These are phyloP conservation scores for Dendronephthya gigantea DNA, from an alignment of 64 coral and sea anemone species.

Conservation along the genomic window DNA sequence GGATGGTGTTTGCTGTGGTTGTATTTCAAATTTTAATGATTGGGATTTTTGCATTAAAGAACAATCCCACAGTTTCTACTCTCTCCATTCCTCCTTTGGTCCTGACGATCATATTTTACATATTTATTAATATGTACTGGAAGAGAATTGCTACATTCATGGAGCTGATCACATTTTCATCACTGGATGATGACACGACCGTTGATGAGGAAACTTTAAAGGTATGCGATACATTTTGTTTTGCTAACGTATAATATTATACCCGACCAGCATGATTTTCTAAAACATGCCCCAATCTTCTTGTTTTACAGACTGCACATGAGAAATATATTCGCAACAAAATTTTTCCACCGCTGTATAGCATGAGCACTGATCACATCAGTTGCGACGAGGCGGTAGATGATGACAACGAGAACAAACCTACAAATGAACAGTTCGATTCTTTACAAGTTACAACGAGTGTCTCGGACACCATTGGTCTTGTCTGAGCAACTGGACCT, in stretches of 20 bases:
- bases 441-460: neutral
- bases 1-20: neutral
- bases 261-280: too few relatives aligned
- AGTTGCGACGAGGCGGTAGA: neutral
- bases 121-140: slow-evolving; percentile 19
- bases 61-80: neutral
- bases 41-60: neutral
- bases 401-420: neutral
- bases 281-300: too few relatives aligned
- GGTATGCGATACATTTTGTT: neutral
- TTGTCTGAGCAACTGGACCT: neutral
- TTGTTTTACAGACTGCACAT: neutral
- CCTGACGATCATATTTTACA: neutral
- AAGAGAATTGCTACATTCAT: neutral
- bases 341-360: neutral
- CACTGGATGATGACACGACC: neutral
- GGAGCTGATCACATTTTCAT: neutral
- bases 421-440: neutral
- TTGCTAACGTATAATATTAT: too few relatives aligned
- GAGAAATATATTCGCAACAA: neutral
- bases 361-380: neutral
- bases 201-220: neutral
- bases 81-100: neutral
- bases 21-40: slow-evolving; percentile 16
- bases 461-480: neutral